These are phyloP conservation scores for Cyanistes caeruleus DNA, from an alignment of 2,113 vertebrate species.

Conservation along the genomic window DNA sequence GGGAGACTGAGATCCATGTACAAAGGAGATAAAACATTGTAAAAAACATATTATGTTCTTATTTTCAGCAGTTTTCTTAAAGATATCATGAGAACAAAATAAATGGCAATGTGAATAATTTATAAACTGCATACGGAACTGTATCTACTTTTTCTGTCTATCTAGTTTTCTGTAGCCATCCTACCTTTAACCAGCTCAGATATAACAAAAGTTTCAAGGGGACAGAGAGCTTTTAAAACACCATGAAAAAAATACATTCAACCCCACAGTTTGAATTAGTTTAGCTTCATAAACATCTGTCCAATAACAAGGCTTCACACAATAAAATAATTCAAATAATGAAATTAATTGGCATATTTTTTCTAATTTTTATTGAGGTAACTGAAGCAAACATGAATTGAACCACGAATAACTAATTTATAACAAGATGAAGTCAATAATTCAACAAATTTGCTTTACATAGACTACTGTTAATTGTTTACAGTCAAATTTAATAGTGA, in stretches of 20 bases:
- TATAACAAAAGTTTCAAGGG: background rate
- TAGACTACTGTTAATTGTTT: background rate
- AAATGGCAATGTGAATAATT: background rate
- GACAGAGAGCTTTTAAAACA: background rate
- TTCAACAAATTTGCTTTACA: background rate
- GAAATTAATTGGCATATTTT: background rate
- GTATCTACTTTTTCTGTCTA: background rate
- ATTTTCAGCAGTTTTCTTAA: background rate
- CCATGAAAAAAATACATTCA: background rate
- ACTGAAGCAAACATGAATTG: background rate
- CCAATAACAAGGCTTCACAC: background rate
- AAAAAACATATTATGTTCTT: background rate
- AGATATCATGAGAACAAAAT: background rate
- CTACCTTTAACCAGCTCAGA: background rate
- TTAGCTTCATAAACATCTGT: background rate
- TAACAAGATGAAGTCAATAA: background rate
- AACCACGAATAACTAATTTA: background rate
- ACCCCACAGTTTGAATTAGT: background rate
- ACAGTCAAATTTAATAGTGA: background rate
- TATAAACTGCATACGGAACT: background rate
- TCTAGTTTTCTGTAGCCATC: background rate
- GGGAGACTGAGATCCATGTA: background rate
- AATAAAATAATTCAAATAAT: background rate
- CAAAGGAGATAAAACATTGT: background rate
- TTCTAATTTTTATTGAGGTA: background rate